Evolutionary conservation across 2,888 invertebrate genomes (phyloP).

Genomic region (Cosmia trapezina): DNA sequence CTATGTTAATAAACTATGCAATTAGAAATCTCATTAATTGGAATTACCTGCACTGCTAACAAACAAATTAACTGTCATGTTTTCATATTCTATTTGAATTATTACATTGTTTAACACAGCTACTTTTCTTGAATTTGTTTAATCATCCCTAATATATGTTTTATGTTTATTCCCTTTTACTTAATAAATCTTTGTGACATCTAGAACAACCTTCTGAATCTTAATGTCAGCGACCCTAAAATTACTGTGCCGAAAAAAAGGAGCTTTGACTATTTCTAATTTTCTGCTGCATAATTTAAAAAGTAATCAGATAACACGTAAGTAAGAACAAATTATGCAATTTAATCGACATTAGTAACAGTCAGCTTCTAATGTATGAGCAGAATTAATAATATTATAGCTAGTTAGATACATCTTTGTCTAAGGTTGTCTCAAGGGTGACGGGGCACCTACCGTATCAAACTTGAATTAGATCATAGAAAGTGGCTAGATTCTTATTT

Average conservation of each 20-base stretch:
- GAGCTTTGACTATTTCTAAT: not conserved
- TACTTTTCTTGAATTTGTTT: not conserved
- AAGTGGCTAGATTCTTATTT: slow-evolving; percentile 39
- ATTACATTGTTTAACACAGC: not conserved
- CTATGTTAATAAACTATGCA: not conserved
- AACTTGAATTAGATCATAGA: slow-evolving; percentile 33
- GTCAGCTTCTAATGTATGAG: slow-evolving; percentile 24
- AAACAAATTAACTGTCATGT: slow-evolving; percentile 3
- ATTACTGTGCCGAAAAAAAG: not conserved
- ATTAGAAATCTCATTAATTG: slow-evolving; percentile 14
- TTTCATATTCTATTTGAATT: slow-evolving; percentile 14
- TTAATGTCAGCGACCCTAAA: not conserved
- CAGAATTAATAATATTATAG: slow-evolving; percentile 45
- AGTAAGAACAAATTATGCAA: slow-evolving; percentile 39
- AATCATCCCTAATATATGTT: not conserved
- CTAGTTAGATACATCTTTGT: slow-evolving; percentile 7
- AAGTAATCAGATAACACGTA: slow-evolving; percentile 20
- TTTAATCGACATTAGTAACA: slow-evolving; percentile 47
- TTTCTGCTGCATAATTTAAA: slow-evolving; percentile 30
- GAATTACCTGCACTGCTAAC: not conserved
- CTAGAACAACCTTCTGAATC: not conserved
- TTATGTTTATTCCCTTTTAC: not conserved
- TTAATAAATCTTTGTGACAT: not conserved
- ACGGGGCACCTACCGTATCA: slow-evolving; percentile 33
- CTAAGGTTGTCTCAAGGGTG: slow-evolving; percentile 66